Percentiles rank a stretch among this genome's conserved stretches.
Evolutionary conservation across 2,113 vertebrate species (phyloP).

Genomic region (Eidolon helvum): DNA sequence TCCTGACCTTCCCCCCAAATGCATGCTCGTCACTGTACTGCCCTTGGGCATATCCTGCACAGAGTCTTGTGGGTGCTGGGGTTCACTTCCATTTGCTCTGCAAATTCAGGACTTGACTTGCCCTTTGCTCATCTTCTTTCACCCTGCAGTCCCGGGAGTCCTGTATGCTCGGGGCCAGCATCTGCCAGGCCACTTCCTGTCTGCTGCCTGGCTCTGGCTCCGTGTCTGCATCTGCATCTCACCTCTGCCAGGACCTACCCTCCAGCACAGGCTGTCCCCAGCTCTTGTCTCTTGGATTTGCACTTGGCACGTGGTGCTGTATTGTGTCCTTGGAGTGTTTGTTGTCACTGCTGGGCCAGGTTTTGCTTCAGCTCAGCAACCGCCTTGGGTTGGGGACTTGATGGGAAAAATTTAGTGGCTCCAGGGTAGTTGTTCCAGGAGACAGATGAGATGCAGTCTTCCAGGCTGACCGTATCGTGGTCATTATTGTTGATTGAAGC

Average conservation of each 20-base stretch:
- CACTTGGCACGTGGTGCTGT: constrained; percentile 7
- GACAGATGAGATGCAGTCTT: neutral
- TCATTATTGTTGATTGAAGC: neutral
- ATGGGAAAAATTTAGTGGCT: neutral
- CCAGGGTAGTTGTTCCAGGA: neutral
- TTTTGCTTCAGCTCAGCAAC: neutral
- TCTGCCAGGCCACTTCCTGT: neutral
- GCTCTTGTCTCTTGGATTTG: constrained; percentile 20
- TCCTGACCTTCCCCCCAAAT: neutral
- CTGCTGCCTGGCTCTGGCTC: neutral
- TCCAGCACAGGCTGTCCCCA: constrained; percentile 50
- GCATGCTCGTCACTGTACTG: rapidly evolving
- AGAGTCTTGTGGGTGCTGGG: neutral
- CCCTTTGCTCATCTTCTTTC: neutral
- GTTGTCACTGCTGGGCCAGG: neutral
- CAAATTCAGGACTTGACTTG: neutral
- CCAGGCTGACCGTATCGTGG: neutral
- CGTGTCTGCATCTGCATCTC: neutral
- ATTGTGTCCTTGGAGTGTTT: constrained; percentile 45
- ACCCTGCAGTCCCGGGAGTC: neutral
- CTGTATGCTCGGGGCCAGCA: neutral
- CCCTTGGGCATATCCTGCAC: neutral
- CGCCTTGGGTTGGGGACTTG: neutral
- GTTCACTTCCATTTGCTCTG: neutral
- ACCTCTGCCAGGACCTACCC: constrained; percentile 46